A percentile compares a stretch with the other conserved stretches of the same genome.
phyloP scores from a whole-genome alignment of 2,888 invertebrate species.

The Synergus itoensis region DNA sequence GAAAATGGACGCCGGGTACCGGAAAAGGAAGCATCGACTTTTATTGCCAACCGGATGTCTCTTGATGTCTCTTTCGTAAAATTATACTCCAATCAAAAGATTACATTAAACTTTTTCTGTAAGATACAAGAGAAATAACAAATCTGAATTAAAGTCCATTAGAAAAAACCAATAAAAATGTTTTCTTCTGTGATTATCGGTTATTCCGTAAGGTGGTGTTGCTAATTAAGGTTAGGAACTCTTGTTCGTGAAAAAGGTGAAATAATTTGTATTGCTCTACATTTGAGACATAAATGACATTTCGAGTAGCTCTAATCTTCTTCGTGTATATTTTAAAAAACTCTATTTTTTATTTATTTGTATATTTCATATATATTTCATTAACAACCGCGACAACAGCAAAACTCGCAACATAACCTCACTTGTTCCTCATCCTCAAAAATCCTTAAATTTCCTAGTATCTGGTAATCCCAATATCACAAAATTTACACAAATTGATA shows the following conservation, averaged over 20 bases:
- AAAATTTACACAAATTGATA: neutral
- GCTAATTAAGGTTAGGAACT: neutral
- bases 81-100: constrained; percentile 7
- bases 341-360: neutral
- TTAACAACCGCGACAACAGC: neutral
- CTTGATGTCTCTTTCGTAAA: neutral
- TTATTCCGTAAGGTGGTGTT: neutral
- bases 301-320: neutral
- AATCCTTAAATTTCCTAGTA: neutral
- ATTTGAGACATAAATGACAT: neutral
- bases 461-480: neutral
- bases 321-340: no score
- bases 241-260: neutral
- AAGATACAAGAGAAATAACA: neutral
- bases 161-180: constrained; percentile 11
- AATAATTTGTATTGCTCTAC: neutral
- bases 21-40: constrained; percentile 72
- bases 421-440: neutral
- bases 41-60: constrained; percentile 23
- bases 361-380: neutral
- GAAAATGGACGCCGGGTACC: constrained; percentile 74
- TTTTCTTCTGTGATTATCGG: neutral
- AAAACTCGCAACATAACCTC: constrained; percentile 2
- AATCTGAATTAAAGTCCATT: neutral
- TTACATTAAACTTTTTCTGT: neutral